Evolutionary conservation across 2,797 vertebrate species (phyloP), one percentile per base, ranked within the genome.

Genomic region (Pogoniulus pusillus): DNA sequence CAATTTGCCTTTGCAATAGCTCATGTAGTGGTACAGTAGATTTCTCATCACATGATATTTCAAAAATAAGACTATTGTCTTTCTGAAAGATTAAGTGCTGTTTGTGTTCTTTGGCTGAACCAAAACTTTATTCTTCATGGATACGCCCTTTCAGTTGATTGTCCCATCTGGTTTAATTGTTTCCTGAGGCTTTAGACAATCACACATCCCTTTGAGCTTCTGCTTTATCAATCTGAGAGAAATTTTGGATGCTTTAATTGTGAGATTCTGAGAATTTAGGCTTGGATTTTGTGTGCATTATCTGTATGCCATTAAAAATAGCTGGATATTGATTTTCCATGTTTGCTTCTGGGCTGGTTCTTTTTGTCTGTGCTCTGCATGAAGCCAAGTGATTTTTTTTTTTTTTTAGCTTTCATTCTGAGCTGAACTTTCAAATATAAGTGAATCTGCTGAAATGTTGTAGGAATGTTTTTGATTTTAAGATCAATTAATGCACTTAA

Each of bases 51-150:
- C 16, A 22, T 8, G 7, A 30, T 4, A 62, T 58, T 81, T 86
- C 71, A 5, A 0, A n/a, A 85, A 16, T 41, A 34, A 75, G 29
- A 16, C 32, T 35, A 8, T 47, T 35, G 14, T 45, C 32, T 22
- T 83, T 91, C 59, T 58, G 16, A 60, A 81, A 87, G 63, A 22
- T 29, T 41, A 70, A 79, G 32, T 35, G n/a, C 24, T 35, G 6
- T 59, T 81, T 85, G 37, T 87, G n/a, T 90, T 89, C 43, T 45
- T 82, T 90, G 84, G 82, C 87, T 87, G 87, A 90, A 75, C 32
- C 9, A 41, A 24, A 65, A 7, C 54, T 71, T 64, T 85, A 41
- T 82, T 80, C 60, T 74, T 89, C 51, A 7, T 20, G 60, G 39
- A 7, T 66, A 66, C 1, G 0, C 71, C 77, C 91, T 86, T 85